Conservation (phyloP, 2,113 vertebrate genomes). For the Cavia porcellus region DNA sequence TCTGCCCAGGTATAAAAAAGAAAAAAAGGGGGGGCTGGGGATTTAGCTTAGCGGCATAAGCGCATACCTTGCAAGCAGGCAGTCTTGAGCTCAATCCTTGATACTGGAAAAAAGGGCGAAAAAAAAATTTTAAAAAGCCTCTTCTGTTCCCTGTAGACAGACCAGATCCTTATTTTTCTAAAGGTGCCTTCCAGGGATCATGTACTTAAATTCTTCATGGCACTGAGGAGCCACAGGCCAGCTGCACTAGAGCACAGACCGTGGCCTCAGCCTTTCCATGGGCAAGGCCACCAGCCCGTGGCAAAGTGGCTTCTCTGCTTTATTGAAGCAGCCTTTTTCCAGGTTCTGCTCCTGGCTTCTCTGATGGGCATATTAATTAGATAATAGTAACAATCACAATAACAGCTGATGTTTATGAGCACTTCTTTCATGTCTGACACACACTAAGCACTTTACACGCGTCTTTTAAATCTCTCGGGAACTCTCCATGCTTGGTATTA, state of each 20-base stretch:
- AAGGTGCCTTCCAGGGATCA: background rate
- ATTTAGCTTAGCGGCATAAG: no score
- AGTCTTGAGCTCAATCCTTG: no score
- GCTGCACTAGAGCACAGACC: background rate
- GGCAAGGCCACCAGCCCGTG: background rate
- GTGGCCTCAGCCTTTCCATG: background rate
- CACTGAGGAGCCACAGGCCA: background rate
- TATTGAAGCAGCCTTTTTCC: background rate
- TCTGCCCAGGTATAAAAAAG: background rate
- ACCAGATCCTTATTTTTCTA: slow-evolving; percentile 8
- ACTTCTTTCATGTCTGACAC: background rate
- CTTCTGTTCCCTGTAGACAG: background rate
- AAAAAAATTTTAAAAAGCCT: no score
- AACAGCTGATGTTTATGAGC: background rate
- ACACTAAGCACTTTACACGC: background rate
- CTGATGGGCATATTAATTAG: background rate
- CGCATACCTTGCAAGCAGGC: no score
- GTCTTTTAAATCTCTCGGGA: background rate
- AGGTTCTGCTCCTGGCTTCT: background rate
- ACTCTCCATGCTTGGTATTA: background rate
- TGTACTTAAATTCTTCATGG: background rate
- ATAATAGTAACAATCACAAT: background rate
- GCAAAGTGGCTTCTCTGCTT: background rate
- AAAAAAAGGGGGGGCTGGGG: no score
- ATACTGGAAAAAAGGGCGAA: no score